Percentiles rank a stretch among this genome's conserved stretches.
Evolutionary conservation across 1,140 invertebrate species (phyloP).

Genomic region (Episyrphus balteatus): DNA sequence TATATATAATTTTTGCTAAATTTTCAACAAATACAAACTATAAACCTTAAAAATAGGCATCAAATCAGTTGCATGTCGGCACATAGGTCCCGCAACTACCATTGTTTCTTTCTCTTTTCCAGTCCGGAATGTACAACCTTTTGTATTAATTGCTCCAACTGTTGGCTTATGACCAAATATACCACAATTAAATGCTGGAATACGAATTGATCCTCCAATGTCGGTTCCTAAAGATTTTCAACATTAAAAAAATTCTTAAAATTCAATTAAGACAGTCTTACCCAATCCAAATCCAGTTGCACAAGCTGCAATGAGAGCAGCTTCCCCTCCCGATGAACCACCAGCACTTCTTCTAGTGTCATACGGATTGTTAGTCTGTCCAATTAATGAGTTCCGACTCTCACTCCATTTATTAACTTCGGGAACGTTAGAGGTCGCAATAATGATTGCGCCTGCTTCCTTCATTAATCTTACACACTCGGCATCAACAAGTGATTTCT

Average conservation of each 20-base stretch:
- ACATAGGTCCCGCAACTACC: conserved; percentile 66
- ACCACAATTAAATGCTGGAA: conserved; percentile 91
- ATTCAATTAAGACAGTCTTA: conserved; percentile 9
- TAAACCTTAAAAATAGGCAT: conserved; percentile 55
- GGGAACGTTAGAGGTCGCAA: conserved; percentile 88
- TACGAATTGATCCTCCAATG: conserved; percentile 89
- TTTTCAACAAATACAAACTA: conserved; percentile 29
- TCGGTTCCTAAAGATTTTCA: conserved; percentile 51
- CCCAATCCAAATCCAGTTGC: conserved; percentile 79
- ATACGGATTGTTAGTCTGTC: conserved; percentile 89
- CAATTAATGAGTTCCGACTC: conserved; percentile 80
- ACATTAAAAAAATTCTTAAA: neutral
- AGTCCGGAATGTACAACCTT: conserved; percentile 49
- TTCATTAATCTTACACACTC: conserved; percentile 62
- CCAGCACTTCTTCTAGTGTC: conserved; percentile 69
- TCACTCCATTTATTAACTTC: conserved; percentile 70
- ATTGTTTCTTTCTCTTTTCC: conserved; percentile 47
- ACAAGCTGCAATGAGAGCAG: conserved; percentile 55
- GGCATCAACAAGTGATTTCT: conserved; percentile 58
- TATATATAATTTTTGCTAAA: conserved; percentile 3
- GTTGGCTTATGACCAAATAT: conserved; percentile 87
- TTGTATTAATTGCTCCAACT: conserved; percentile 46
- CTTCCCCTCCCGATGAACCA: conserved; percentile 78
- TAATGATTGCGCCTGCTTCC: conserved; percentile 72
- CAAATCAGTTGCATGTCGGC: conserved; percentile 64